Base-by-base conservation (phyloP, 2,113 vertebrate genomes). In the Bubo scandiacus region DNA sequence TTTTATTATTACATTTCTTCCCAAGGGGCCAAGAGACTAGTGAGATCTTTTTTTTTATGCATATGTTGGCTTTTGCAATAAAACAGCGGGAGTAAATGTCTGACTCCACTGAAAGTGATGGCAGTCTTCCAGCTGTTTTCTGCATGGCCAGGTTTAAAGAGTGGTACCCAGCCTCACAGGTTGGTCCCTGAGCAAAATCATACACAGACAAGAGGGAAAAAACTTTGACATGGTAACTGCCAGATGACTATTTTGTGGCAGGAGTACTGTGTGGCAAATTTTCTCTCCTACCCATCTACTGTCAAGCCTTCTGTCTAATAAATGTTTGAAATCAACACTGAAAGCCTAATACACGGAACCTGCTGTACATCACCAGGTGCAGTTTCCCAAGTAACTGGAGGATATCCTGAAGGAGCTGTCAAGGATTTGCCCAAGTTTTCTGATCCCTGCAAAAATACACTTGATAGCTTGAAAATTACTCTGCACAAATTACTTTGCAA, bases 231-330 rank as follows among this genome's bases (percentile, higher is more conserved):
- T 0, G 1, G 5, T 22, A 70, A 40, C 25, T 51, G 13, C 43
- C 9, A 23, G 25, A 67, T 29, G 16, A 81, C 4, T 25, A 32
- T 15, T 25, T 5, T 0, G 1, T 20, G 27, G 25, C 3, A 67
- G n/a, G 16, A 81, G 5, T 23, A 32, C 15, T 25, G 6, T 0
- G 1, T 19, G 27, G 25, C 3, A 4, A 38, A 0, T 88, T 86
- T 81, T 81, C 14, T 45, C 17, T 75, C 12, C 17, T 52, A 49
- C 8, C 18, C 11, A 67, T 27, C n/a, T 29, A 29, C 12, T 34
- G 12, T 49, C 19, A 59, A n/a, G 14, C 2, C 25, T 65, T 63
- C 40, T 57, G 11, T 57, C 19, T 81, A 22, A 38, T 27, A 43
- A 70, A 80, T 0, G 3, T 74, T 43, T 26, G 21, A 84, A 79